Evolutionary conservation across 1,140 invertebrate species (phyloP).

Genomic region (Eupristina koningsbergeri): DNA sequence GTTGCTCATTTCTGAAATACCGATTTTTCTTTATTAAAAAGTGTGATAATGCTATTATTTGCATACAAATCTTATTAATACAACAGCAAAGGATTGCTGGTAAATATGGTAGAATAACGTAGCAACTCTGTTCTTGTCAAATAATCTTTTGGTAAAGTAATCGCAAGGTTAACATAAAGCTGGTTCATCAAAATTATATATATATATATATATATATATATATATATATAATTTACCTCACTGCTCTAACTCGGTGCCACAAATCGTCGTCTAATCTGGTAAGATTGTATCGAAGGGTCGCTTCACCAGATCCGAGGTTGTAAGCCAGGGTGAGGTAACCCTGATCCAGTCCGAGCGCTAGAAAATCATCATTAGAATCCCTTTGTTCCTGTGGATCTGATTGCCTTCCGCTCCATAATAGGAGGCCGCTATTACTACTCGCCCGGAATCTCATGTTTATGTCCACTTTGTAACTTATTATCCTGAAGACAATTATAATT

Average conservation of each 20-base stretch:
- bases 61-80: too few relatives aligned
- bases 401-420: conserved; percentile 92
- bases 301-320: conserved; percentile 85
- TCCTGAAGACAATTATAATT: conserved; percentile 71
- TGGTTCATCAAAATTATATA: not conserved
- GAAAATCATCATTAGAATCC: conserved; percentile 81
- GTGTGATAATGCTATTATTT: too few relatives aligned
- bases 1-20: conserved; percentile 84
- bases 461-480: conserved; percentile 84
- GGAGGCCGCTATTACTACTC: conserved; percentile 80
- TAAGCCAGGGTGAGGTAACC: conserved; percentile 83
- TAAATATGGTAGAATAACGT: too few relatives aligned
- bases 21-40: not conserved
- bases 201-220: too few relatives aligned
- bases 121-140: too few relatives aligned
- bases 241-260: conserved; percentile 91
- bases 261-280: conserved; percentile 92
- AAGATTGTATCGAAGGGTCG: conserved; percentile 86
- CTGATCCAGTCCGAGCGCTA: conserved; percentile 87
- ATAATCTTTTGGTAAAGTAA: too few relatives aligned
- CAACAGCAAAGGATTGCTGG: too few relatives aligned
- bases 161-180: not conserved
- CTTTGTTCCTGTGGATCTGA: conserved; percentile 73
- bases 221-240: conserved; percentile 80
- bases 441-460: conserved; percentile 86